Conservation (phyloP, 2,113 vertebrate genomes). For the Camelus bactrianus region DNA sequence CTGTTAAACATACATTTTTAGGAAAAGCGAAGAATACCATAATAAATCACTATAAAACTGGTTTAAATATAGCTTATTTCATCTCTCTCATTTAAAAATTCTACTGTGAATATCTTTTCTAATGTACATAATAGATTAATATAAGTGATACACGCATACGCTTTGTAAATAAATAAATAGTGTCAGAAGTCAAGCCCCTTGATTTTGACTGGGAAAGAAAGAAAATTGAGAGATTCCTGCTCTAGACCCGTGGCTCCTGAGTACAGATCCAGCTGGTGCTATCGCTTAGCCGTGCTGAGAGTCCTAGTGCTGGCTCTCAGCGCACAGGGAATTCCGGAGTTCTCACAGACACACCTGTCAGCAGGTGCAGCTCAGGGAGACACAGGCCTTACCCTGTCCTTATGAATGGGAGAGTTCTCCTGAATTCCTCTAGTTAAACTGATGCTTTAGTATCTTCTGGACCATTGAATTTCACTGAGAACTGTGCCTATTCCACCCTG, state of each 20-base stretch:
- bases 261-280: neutral
- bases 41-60: neutral
- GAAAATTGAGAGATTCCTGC: neutral
- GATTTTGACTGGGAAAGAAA: neutral
- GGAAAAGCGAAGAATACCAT: neutral
- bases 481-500: neutral
- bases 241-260: neutral
- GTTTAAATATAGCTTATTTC: conserved; percentile 7
- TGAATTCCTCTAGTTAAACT: neutral
- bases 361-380: neutral
- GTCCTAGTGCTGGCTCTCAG: neutral
- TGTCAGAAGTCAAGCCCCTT: neutral
- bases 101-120: neutral
- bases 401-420: neutral
- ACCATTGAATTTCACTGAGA: neutral
- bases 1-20: neutral
- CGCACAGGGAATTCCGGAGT: neutral
- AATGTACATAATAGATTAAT: neutral
- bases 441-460: neutral
- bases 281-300: neutral
- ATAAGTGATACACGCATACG: neutral
- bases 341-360: neutral
- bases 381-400: neutral
- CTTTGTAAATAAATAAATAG: neutral
- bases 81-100: conserved; percentile 28